Percentiles rank a stretch among this genome's conserved stretches.
Evolutionary conservation across 2,888 invertebrate species (phyloP).

Genomic region (Campaea margaritaria): DNA sequence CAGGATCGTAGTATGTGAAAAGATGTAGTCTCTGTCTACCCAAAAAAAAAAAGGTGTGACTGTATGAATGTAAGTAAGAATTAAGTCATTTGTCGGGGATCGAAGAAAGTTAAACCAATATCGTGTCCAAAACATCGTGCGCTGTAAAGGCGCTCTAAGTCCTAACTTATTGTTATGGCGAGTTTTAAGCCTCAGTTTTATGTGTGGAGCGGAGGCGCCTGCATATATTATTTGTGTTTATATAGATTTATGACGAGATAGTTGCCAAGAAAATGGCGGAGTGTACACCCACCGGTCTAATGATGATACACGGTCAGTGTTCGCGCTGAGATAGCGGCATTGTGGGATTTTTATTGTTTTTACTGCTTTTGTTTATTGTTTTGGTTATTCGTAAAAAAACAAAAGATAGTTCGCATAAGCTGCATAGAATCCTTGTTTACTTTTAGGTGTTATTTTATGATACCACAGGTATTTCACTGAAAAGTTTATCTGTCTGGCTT

Average conservation of each 20-base stretch:
- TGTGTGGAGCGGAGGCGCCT: conserved; percentile 67
- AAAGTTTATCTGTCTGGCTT: no score
- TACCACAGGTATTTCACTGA: no score
- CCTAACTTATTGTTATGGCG: conserved; percentile 86
- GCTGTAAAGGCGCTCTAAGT: conserved; percentile 66
- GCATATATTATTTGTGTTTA: conserved; percentile 68
- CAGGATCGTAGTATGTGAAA: no score
- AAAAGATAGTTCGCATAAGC: no score
- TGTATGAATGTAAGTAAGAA: no score
- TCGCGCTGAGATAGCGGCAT: conserved; percentile 12
- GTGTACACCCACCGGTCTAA: conserved; percentile 32
- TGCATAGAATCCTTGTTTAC: no score
- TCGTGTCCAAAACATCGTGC: conserved; percentile 41
- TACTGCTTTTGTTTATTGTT: background rate
- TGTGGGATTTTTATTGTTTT: conserved; percentile 7
- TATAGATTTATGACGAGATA: conserved; percentile 63
- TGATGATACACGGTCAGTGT: conserved; percentile 40
- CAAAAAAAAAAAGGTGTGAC: no score
- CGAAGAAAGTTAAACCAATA: no score
- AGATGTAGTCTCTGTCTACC: no score
- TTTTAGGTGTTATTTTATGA: no score
- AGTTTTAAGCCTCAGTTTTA: conserved; percentile 83
- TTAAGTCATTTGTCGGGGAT: no score
- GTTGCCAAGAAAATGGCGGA: conserved; percentile 56
- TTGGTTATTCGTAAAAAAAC: no score